Evolutionary conservation across 2,797 vertebrate species (phyloP).

Genomic region (Pyrocephalus nanus): DNA sequence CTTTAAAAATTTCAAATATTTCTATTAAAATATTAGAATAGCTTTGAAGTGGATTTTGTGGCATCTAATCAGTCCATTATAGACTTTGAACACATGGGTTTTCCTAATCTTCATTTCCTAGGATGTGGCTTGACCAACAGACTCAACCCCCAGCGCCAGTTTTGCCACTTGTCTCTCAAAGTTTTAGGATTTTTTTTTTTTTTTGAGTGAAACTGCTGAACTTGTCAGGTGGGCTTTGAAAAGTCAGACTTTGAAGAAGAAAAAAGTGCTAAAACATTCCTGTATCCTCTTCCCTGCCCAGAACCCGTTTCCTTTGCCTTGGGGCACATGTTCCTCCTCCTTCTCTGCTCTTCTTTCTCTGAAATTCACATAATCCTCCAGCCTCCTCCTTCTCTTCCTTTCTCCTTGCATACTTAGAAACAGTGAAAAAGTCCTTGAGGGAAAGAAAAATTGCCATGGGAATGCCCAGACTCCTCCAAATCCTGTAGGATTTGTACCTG

Average conservation of each 20-base stretch:
- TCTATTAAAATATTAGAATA: background rate
- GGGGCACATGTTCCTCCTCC: background rate
- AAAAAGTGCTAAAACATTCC: background rate
- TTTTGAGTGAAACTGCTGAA: background rate
- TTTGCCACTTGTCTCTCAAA: background rate
- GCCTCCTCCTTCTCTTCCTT: background rate
- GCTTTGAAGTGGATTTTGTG: background rate
- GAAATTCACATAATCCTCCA: background rate
- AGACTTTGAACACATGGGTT: background rate
- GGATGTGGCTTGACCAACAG: background rate
- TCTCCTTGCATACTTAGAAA: background rate
- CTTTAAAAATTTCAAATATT: background rate
- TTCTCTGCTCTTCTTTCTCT: background rate
- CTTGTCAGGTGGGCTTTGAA: background rate
- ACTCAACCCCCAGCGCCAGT: background rate
- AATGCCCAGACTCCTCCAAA: background rate
- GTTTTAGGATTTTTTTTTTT: background rate
- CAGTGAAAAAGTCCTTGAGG: background rate
- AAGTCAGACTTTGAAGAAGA: background rate
- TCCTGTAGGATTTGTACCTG: background rate
- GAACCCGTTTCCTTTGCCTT: background rate
- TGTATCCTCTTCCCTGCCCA: background rate
- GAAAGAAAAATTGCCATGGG: background rate
- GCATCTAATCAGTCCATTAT: background rate
- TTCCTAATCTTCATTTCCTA: background rate